These are phyloP conservation scores for Abscondita cerata DNA, from an alignment of 2,888 invertebrate species.

Conservation along the genomic window DNA sequence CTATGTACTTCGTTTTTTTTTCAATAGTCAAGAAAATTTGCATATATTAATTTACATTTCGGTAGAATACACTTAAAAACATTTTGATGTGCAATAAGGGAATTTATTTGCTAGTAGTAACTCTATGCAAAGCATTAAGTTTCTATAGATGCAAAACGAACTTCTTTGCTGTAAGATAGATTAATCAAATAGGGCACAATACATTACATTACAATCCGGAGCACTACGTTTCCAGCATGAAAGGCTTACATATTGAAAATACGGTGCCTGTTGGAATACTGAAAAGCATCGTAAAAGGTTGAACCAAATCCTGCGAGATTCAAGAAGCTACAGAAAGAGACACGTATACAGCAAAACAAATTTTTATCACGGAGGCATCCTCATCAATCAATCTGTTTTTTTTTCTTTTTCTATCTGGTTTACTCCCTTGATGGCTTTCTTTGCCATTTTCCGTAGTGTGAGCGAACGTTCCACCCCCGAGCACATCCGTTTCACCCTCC, in stretches of 20 bases:
- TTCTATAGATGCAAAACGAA: constrained; percentile 27
- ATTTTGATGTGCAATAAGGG: background rate
- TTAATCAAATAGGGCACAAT: constrained; percentile 48
- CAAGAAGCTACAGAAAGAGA: constrained; percentile 50
- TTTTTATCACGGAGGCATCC: constrained; percentile 59
- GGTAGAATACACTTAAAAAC: background rate
- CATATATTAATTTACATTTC: too few relatives aligned
- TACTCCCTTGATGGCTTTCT: constrained; percentile 57
- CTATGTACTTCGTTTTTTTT: too few relatives aligned
- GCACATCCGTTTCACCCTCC: constrained; percentile 40
- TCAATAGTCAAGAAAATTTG: too few relatives aligned
- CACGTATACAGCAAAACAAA: constrained; percentile 59
- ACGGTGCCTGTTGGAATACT: constrained; percentile 45
- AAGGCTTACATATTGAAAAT: constrained; percentile 51
- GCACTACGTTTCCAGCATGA: constrained; percentile 39
- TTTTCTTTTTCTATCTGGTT: constrained; percentile 54
- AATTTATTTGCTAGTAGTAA: constrained; percentile 8
- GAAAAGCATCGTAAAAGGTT: constrained; percentile 46
- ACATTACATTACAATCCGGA: constrained; percentile 45
- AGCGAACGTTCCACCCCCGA: constrained; percentile 42
- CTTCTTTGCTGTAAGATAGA: constrained; percentile 33
- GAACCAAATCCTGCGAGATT: constrained; percentile 45
- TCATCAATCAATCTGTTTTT: constrained; percentile 59
- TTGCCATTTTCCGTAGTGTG: constrained; percentile 55
- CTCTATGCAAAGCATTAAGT: constrained; percentile 26